Conservation (phyloP, 2,888 invertebrate species). For the Bhutanitis thaidina region DNA sequence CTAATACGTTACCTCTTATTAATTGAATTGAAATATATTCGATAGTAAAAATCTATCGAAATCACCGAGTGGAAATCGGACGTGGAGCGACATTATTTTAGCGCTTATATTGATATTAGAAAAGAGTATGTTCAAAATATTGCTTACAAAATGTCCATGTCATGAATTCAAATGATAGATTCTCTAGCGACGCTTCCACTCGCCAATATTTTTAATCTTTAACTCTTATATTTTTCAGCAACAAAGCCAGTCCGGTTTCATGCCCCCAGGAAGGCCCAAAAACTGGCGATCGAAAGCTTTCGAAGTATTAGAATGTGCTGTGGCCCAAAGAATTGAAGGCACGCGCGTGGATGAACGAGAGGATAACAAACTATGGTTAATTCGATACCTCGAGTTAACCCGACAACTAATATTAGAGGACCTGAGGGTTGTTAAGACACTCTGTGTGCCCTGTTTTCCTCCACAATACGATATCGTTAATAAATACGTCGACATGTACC, state of each 20-base stretch:
- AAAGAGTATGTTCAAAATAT: too few relatives aligned
- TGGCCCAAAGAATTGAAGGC: conserved; percentile 93
- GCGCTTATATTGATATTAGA: too few relatives aligned
- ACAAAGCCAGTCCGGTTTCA: conserved; percentile 90
- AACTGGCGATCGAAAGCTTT: conserved; percentile 93
- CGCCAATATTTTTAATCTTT: too few relatives aligned
- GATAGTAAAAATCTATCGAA: too few relatives aligned
- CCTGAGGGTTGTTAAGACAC: conserved; percentile 92
- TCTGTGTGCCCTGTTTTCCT: conserved; percentile 96
- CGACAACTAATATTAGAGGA: conserved; percentile 94
- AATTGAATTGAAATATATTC: too few relatives aligned
- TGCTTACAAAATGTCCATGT: too few relatives aligned
- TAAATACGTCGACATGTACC: conserved; percentile 96
- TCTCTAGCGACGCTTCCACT: too few relatives aligned
- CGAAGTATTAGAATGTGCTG: conserved; percentile 88
- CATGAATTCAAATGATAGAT: too few relatives aligned
- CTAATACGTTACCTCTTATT: too few relatives aligned
- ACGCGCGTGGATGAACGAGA: conserved; percentile 95
- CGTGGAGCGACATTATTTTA: too few relatives aligned
- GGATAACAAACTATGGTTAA: conserved; percentile 97
- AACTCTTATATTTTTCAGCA: conserved; percentile 63
- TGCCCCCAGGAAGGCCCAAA: conserved; percentile 97
- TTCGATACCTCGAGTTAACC: conserved; percentile 93
- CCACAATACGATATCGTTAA: conserved; percentile 96
- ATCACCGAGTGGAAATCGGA: too few relatives aligned